Evolutionary conservation across 30 jellyfish, hydroid and myxozoan genomes (phyloP).

Genomic region (Hydractinia echinata): DNA sequence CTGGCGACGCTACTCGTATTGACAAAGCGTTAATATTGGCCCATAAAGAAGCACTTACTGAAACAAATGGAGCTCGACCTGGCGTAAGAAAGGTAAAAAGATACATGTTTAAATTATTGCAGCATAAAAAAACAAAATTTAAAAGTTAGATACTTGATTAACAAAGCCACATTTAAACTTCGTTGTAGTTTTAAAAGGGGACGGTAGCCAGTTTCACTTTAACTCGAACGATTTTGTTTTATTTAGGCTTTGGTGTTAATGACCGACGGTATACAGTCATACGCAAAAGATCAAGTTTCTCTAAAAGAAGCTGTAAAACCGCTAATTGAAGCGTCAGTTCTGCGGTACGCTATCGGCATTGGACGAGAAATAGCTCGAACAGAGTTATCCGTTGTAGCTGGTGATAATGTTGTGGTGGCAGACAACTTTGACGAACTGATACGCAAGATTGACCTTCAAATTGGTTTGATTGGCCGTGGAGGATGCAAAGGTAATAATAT

Average conservation of each 20-base stretch:
- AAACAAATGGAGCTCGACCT: conserved; percentile 59
- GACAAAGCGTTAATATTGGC: conserved; percentile 71
- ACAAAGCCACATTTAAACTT: neutral
- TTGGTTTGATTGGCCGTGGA: conserved; percentile 52
- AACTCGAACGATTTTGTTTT: neutral
- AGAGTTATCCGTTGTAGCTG: conserved; percentile 57
- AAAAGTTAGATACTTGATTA: neutral
- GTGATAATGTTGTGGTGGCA: conserved; percentile 53
- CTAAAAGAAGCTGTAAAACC: conserved; percentile 37
- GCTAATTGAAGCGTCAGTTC: conserved; percentile 49
- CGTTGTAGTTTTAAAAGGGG: neutral
- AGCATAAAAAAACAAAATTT: neutral
- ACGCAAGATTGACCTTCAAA: conserved; percentile 54
- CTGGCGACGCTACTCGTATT: conserved; percentile 65
- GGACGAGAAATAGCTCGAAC: conserved; percentile 66
- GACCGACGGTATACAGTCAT: conserved; percentile 83
- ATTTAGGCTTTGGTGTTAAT: conserved; percentile 66
- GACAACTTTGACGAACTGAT: conserved; percentile 51
- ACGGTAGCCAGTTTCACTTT: neutral
- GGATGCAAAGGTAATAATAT: conserved; percentile 70
- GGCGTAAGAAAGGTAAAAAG: conserved; percentile 52
- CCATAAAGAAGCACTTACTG: conserved; percentile 44
- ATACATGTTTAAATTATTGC: neutral
- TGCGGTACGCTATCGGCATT: conserved; percentile 68
- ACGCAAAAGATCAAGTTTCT: conserved; percentile 19